phyloP scores from a whole-genome alignment of 2,113 vertebrate genomes.

The Chrysochloris asiatica region DNA sequence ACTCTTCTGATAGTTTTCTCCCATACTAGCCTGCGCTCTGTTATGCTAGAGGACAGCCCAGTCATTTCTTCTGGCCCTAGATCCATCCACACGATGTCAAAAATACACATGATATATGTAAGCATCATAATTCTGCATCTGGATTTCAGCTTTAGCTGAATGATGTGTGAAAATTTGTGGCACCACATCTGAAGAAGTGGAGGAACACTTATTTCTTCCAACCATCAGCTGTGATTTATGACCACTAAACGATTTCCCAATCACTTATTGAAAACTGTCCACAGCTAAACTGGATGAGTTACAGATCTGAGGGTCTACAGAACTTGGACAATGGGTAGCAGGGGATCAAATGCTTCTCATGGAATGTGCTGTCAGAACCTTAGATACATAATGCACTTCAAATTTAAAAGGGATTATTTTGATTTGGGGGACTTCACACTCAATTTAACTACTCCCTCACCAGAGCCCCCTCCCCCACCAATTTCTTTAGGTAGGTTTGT shows the following conservation, averaged over 20 bases:
- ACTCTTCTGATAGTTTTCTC: not conserved
- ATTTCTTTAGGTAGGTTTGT: conserved; percentile 70
- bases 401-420: conserved; percentile 74
- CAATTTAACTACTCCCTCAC: not conserved
- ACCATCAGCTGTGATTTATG: conserved; percentile 41
- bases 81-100: not conserved
- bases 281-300: not conserved
- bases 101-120: conserved; percentile 23
- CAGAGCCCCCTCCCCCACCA: not conserved
- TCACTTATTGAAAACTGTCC: conserved; percentile 9
- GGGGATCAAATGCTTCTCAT: conserved; percentile 67
- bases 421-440: conserved; percentile 73
- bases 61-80: not conserved
- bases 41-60: not conserved
- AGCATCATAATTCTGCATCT: conserved; percentile 40
- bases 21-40: not conserved
- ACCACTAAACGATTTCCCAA: conserved; percentile 41
- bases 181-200: conserved; percentile 59
- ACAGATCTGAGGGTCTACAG: conserved; percentile 46
- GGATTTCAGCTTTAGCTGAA: conserved; percentile 70
- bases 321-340: conserved; percentile 63
- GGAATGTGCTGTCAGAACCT: conserved; percentile 62
- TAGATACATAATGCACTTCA: conserved; percentile 75
- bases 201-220: not conserved
- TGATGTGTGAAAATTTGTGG: conserved; percentile 64